A percentile compares a stretch with the other conserved stretches of the same genome.
Conservation (phyloP, 2,113 vertebrate species). For the Platichthys flesus region DNA sequence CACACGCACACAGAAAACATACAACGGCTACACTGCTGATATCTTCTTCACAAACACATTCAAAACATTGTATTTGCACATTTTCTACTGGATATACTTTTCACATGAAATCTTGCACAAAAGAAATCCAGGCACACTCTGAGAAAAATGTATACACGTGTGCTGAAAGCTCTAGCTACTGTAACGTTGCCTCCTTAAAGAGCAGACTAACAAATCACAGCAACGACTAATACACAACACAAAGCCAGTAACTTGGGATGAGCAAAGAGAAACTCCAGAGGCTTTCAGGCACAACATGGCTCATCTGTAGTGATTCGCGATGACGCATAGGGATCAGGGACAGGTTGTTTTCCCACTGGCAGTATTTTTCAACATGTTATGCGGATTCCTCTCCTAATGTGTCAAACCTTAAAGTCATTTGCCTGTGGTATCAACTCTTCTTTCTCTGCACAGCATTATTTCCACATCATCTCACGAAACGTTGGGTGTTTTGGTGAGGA, state of each 20-base stretch:
- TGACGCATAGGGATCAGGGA: conserved; percentile 3
- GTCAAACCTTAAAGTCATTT: background rate
- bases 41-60: conserved; percentile 7
- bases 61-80: conserved; percentile 18
- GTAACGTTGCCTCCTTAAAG: conserved; percentile 39
- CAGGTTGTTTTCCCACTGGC: background rate
- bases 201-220: conserved; percentile 42
- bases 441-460: conserved; percentile 14
- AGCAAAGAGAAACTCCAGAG: conserved; percentile 33
- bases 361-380: background rate
- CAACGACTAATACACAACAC: conserved; percentile 26
- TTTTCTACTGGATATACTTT: conserved; percentile 33
- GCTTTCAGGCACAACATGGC: conserved; percentile 54
- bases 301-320: conserved; percentile 4
- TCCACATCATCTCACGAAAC: background rate
- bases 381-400: background rate
- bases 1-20: conserved; percentile 12
- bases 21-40: conserved; percentile 17
- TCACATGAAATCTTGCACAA: conserved; percentile 18
- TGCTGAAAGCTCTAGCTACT: background rate
- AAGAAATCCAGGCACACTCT: conserved; percentile 30
- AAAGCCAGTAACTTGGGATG: conserved; percentile 4
- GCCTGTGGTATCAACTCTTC: background rate
- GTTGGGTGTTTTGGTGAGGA: conserved; percentile 39
- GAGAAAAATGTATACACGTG: conserved; percentile 32